A percentile compares a stretch with the other conserved stretches of the same genome.
Evolutionary conservation across 2,797 vertebrate genomes (phyloP).

Genomic region (Chelidonichthys spinosus): DNA sequence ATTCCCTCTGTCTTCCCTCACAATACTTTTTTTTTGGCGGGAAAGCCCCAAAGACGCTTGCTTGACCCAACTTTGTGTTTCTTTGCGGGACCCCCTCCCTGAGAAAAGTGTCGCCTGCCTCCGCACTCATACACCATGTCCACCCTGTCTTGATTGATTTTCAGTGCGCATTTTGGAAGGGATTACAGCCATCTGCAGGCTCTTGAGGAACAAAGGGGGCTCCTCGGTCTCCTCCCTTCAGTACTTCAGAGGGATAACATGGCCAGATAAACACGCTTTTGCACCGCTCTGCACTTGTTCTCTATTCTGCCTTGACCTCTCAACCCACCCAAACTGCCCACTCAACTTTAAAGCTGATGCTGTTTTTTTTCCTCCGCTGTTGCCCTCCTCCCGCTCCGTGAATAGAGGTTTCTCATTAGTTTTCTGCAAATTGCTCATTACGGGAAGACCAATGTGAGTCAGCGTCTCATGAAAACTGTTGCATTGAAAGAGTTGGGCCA

Average conservation of each 20-base stretch:
- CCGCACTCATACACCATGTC: constrained; percentile 73
- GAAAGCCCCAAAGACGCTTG: constrained; percentile 73
- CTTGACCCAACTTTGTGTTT: constrained; percentile 68
- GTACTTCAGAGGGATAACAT: constrained; percentile 80
- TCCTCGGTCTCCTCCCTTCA: constrained; percentile 70
- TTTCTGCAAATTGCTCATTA: constrained; percentile 5
- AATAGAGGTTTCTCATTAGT: constrained; percentile 9
- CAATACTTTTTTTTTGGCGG: constrained; percentile 81
- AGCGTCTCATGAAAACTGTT: background rate
- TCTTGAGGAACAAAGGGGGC: constrained; percentile 85
- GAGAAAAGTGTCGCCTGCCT: constrained; percentile 68
- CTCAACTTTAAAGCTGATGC: constrained; percentile 54
- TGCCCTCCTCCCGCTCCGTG: background rate
- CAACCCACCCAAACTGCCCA: constrained; percentile 62
- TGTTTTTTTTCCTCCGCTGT: constrained; percentile 9
- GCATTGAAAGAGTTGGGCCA: background rate
- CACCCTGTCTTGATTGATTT: constrained; percentile 80
- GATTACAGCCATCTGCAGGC: constrained; percentile 89
- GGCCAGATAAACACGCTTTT: constrained; percentile 74
- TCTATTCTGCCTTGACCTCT: constrained; percentile 69
- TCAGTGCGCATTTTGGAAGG: constrained; percentile 83
- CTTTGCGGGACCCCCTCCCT: constrained; percentile 64
- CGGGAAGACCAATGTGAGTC: constrained; percentile 9
- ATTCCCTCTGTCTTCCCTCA: constrained; percentile 65
- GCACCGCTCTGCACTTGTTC: constrained; percentile 63